These are phyloP conservation scores for Rhyacichthys aspro DNA, from an alignment of 2,797 vertebrate species.

Conservation along the genomic window DNA sequence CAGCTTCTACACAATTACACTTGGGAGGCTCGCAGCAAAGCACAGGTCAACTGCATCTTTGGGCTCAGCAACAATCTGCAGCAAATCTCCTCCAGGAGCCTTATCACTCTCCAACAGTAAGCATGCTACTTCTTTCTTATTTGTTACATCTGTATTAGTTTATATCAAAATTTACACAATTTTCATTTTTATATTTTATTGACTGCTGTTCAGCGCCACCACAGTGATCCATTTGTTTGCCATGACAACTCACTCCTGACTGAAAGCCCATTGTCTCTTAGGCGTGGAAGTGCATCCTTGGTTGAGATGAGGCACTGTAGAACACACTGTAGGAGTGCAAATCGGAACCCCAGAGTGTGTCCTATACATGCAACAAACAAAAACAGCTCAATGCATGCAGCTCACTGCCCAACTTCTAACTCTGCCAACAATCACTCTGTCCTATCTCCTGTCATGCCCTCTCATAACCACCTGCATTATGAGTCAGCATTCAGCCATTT, in stretches of 20 bases:
- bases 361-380: conserved; percentile 29
- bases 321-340: conserved; percentile 33
- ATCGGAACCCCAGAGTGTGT: conserved; percentile 31
- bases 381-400: conserved; percentile 21
- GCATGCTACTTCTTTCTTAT: conserved; percentile 37
- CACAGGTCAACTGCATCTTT: conserved; percentile 59
- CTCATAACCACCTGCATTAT: conserved; percentile 38
- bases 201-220: conserved; percentile 58
- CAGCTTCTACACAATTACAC: conserved; percentile 50
- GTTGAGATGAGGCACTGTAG: conserved; percentile 63
- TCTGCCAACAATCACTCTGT: conserved; percentile 33
- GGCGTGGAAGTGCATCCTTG: conserved; percentile 63
- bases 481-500: conserved; percentile 59
- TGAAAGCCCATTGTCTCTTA: conserved; percentile 45
- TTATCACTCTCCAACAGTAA: conserved; percentile 77
- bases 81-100: conserved; percentile 63
- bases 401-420: conserved; percentile 19
- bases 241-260: conserved; percentile 39
- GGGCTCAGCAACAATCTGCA: conserved; percentile 57
- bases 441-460: conserved; percentile 34
- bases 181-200: conserved; percentile 45
- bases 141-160: conserved; percentile 8
- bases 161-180: conserved; percentile 35
- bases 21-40: conserved; percentile 66
- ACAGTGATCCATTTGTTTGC: conserved; percentile 65